Percentiles rank a stretch among this genome's conserved stretches.
Conservation (phyloP, 2,113 vertebrate species). For the Hippocampus barbouri region DNA sequence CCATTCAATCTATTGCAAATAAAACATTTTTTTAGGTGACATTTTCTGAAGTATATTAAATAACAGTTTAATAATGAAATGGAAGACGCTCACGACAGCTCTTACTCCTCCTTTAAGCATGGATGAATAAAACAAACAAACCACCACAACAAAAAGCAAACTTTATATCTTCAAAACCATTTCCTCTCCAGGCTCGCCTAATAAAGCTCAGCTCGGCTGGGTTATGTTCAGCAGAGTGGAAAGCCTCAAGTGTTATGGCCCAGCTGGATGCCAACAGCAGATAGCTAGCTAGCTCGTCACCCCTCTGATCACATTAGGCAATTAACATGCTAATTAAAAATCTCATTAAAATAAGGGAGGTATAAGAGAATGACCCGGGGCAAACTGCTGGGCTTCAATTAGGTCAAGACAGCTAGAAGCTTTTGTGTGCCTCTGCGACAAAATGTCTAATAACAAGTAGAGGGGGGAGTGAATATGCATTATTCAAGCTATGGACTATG, state of each 20-base stretch:
- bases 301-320: slow-evolving; percentile 73
- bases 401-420: slow-evolving; percentile 61
- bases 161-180: slow-evolving; percentile 11
- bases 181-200: slow-evolving; percentile 45
- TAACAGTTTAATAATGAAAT: slow-evolving; percentile 25
- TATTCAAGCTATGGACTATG: background rate
- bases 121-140: slow-evolving; percentile 8
- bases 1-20: background rate
- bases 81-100: slow-evolving; percentile 27
- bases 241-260: slow-evolving; percentile 47
- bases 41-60: slow-evolving; percentile 17
- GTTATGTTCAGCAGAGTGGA: slow-evolving; percentile 48
- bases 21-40: background rate
- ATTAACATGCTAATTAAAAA: slow-evolving; percentile 82
- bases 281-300: slow-evolving; percentile 62
- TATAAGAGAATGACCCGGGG: slow-evolving; percentile 69
- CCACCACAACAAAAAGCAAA: background rate
- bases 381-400: slow-evolving; percentile 70
- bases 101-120: slow-evolving; percentile 12
- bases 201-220: slow-evolving; percentile 29
- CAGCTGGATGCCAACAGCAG: slow-evolving; percentile 62
- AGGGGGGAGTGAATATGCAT: background rate
- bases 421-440: slow-evolving; percentile 32
- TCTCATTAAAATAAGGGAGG: slow-evolving; percentile 76
- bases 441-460: slow-evolving; percentile 28